These are phyloP conservation scores for Diuraphis noxia DNA, from an alignment of 1,140 invertebrate species.

Conservation along the genomic window DNA sequence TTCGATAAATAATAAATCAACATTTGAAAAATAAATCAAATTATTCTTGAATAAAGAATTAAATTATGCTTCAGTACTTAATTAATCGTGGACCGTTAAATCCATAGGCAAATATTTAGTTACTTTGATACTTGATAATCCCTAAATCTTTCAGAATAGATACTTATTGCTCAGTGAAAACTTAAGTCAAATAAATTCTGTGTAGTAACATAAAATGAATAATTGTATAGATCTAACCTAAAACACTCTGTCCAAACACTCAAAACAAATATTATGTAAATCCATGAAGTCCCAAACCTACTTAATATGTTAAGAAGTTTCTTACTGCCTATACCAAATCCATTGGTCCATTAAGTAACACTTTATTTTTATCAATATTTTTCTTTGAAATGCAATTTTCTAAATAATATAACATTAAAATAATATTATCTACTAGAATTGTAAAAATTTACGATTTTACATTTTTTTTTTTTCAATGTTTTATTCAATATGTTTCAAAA, in stretches of 20 bases:
- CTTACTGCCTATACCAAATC: not conserved
- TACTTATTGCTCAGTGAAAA: not conserved
- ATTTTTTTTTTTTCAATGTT: too few relatives aligned
- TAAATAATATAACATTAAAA: not conserved
- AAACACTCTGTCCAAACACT: conserved; percentile 16
- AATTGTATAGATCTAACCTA: conserved; percentile 12
- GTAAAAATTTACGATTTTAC: not conserved
- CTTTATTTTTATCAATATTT: conserved; percentile 7
- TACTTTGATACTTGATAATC: conserved; percentile 14
- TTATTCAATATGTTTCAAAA: too few relatives aligned
- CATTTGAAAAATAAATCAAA: not conserved
- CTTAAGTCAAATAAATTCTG: conserved; percentile 9
- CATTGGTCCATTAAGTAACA: conserved; percentile 3
- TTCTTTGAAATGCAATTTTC: not conserved
- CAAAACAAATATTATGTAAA: conserved; percentile 45
- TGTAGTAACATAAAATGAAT: conserved; percentile 16
- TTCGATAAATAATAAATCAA: not conserved
- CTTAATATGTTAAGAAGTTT: conserved; percentile 6
- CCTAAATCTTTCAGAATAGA: not conserved
- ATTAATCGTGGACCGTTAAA: not conserved
- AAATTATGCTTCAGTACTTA: not conserved
- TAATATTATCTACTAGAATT: not conserved
- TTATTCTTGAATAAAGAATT: not conserved
- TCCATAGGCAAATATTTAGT: conserved; percentile 9
- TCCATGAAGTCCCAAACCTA: not conserved